phyloP scores from a whole-genome alignment of 2,888 invertebrate genomes.

The Agriopis leucophaearia region DNA sequence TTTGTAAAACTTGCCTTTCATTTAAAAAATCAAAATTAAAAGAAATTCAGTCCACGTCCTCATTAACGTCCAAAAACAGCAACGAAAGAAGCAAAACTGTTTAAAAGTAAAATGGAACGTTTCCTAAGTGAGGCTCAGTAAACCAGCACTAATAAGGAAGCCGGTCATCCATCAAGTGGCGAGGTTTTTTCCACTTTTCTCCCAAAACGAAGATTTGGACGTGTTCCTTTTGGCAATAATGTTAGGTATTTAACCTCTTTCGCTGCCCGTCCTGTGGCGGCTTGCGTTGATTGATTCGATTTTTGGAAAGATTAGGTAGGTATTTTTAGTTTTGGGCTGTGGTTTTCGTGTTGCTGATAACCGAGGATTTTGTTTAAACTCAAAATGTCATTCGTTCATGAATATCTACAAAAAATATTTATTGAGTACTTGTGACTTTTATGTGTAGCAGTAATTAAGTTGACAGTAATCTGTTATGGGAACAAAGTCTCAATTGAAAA shows the following conservation, averaged over 20 bases:
- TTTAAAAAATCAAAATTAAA: constrained; percentile 25
- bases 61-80: constrained; percentile 40
- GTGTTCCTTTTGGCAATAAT: constrained; percentile 54
- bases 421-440: too few species aligned
- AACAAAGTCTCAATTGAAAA: too few species aligned
- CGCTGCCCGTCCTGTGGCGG: constrained; percentile 25
- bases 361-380: too few species aligned
- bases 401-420: too few species aligned
- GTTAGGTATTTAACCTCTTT: constrained; percentile 43
- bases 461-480: too few species aligned
- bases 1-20: background rate
- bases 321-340: constrained; percentile 8
- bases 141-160: constrained; percentile 60
- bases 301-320: constrained; percentile 18
- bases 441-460: too few species aligned
- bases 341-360: too few species aligned
- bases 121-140: constrained; percentile 44
- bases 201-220: constrained; percentile 56
- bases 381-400: too few species aligned
- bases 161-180: constrained; percentile 63
- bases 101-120: constrained; percentile 47
- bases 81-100: constrained; percentile 27
- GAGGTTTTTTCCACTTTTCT: constrained; percentile 55
- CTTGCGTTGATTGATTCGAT: constrained; percentile 41
- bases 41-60: constrained; percentile 23